Evolutionary conservation across 2,797 vertebrate genomes (phyloP), one percentile per base, ranked within the genome.

Genomic region (Macrochelys suwanniensis): DNA sequence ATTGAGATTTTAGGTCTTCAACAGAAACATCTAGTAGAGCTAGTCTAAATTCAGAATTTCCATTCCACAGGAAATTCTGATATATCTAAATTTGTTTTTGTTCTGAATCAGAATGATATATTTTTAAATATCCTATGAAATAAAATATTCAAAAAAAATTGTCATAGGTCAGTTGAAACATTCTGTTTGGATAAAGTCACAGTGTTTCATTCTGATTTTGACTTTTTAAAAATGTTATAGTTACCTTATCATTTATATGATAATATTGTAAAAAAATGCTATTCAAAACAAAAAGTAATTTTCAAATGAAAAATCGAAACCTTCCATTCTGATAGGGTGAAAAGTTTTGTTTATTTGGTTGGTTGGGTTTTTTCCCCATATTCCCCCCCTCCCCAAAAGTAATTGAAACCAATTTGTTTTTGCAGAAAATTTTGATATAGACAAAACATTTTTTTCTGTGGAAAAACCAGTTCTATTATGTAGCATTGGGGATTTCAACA

Each of bases 1-100:
- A 95, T 80, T 90, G 84, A 82, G 79, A 53, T 93, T 96, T 96
- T 93, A 93, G 93, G 85, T 42, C 42, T 89, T 95, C 82, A 71
- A 5, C 87, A 78, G 65, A 91, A 90, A 88, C 89, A 92, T 80
- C 54, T 85, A 47, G 25, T 57, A 85, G 11, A 92, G 54, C 13
- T 81, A 80, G 84, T 47, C 57, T 80, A 92, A 94, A 95, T 21
- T 84, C 87, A 47, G n/a, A 96, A 50, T 89, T n/a, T 53, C 7
- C 31, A 28, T 71, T 37, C 65, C 65, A 5, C 10, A 21, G 65
- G 16, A 37, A 37, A 37, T 21, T 37, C 65, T 71, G n/a, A 42
- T 42, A 37, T 71, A 42, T 71, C n/a, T 37, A 71, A 19, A 37
- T 71, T 71, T 71, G n/a, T 37, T 37, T 68, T 71, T 61, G 13